These are phyloP conservation scores for Mormoops blainvillei DNA, from an alignment of 2,113 vertebrate species.

Conservation along the genomic window DNA sequence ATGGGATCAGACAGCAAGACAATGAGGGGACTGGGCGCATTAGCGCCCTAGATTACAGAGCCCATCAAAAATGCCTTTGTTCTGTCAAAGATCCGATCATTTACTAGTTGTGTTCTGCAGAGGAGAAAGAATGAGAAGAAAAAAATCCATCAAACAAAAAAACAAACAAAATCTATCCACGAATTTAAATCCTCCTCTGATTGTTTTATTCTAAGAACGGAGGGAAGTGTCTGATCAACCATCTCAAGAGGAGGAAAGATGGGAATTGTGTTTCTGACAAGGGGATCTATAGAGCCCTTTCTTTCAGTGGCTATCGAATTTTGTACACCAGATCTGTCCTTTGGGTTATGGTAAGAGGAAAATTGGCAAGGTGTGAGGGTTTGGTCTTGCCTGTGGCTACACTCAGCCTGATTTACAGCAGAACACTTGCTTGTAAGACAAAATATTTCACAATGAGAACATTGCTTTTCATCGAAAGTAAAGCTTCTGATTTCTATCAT, in stretches of 20 bases:
- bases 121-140: slow-evolving; percentile 63
- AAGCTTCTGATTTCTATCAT: slow-evolving; percentile 33
- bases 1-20: slow-evolving; percentile 93
- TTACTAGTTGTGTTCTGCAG: slow-evolving; percentile 74
- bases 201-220: slow-evolving; percentile 50
- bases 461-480: slow-evolving; percentile 34
- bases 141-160: slow-evolving; percentile 64
- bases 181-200: slow-evolving; percentile 67
- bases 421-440: slow-evolving; percentile 37
- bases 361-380: neutral
- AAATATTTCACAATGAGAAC: slow-evolving; percentile 49
- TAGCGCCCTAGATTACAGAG: slow-evolving; percentile 71
- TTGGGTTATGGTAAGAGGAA: neutral
- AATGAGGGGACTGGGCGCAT: slow-evolving; percentile 82
- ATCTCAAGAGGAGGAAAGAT: slow-evolving; percentile 1
- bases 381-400: neutral
- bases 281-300: slow-evolving; percentile 4
- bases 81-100: slow-evolving; percentile 92
- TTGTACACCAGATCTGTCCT: slow-evolving; percentile 20
- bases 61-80: slow-evolving; percentile 86
- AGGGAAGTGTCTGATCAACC: slow-evolving; percentile 32
- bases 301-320: slow-evolving; percentile 18
- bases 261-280: neutral
- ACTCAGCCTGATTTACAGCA: neutral
- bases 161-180: slow-evolving; percentile 51